Conservation (phyloP, 2,797 vertebrate genomes). For the Todus mexicanus region DNA sequence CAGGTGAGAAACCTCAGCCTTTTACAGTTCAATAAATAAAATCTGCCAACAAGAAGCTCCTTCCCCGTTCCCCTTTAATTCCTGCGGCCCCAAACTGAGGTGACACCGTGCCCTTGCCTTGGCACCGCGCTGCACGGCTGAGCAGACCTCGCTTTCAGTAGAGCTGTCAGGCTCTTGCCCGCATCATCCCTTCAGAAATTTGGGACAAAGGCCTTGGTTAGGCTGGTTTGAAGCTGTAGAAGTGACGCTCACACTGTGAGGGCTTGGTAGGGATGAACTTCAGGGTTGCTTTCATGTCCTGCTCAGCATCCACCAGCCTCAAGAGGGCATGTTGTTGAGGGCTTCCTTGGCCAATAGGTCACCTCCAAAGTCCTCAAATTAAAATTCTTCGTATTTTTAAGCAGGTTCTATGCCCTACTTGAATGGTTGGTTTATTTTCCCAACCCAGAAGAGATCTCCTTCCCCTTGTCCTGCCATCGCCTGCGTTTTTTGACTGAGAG, state of each 20-base stretch:
- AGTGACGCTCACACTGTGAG: neutral
- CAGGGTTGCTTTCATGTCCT: neutral
- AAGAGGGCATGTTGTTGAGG: accelerated
- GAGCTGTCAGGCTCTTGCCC: neutral
- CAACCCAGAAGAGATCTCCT: neutral
- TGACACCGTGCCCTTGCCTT: neutral
- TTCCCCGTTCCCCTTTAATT: neutral
- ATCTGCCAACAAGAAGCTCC: neutral
- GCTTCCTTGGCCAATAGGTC: neutral
- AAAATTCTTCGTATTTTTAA: accelerated
- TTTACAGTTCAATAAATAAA: neutral
- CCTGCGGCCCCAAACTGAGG: neutral
- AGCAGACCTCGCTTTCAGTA: neutral
- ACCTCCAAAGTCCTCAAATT: neutral
- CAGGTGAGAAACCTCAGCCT: neutral
- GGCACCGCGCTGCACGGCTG: accelerated
- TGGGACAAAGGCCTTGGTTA: neutral
- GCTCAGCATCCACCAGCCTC: neutral
- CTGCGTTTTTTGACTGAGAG: neutral
- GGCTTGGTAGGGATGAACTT: neutral
- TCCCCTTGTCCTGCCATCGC: neutral
- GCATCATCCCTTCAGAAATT: neutral
- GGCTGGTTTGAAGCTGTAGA: accelerated
- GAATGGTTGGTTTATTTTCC: neutral
- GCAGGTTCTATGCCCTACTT: neutral